These are phyloP conservation scores for Drosophila paranaensis DNA, from an alignment of 2,888 invertebrate species.

Conservation along the genomic window DNA sequence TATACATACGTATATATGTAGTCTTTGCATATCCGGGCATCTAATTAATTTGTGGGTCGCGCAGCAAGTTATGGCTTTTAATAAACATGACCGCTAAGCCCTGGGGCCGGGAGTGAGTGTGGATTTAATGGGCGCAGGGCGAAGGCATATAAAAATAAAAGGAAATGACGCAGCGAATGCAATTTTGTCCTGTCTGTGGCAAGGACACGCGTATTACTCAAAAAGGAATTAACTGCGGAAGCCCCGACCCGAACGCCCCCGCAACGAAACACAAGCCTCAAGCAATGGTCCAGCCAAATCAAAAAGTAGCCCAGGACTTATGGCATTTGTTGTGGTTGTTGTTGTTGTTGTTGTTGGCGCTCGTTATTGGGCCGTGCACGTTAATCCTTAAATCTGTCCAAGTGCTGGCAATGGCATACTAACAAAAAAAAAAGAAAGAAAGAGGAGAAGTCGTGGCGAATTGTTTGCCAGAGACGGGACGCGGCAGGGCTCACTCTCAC, in stretches of 20 bases:
- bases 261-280: constrained; percentile 6
- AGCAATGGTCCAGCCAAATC: constrained; percentile 55
- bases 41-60: constrained; percentile 53
- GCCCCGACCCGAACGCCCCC: not conserved
- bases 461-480: constrained; percentile 54
- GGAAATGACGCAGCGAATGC: constrained; percentile 64
- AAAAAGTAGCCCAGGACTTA: constrained; percentile 70
- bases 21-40: constrained; percentile 14
- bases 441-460: constrained; percentile 46
- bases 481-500: constrained; percentile 10
- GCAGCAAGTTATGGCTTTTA: constrained; percentile 67
- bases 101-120: not conserved
- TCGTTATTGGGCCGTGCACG: constrained; percentile 71
- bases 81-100: constrained; percentile 60
- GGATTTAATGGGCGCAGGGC: constrained; percentile 2
- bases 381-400: constrained; percentile 81
- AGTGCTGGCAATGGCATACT: constrained; percentile 59
- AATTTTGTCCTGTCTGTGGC: constrained; percentile 63
- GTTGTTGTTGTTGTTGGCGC: constrained; percentile 24
- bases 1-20: not conserved
- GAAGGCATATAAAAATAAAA: constrained; percentile 62
- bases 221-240: constrained; percentile 74
- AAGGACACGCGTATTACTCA: constrained; percentile 73
- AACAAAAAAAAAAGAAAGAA: constrained; percentile 39
- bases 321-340: constrained; percentile 43